Evolutionary conservation across 2,797 vertebrate genomes (phyloP), one percentile per base, ranked within the genome.

Genomic region (Thaleichthys pacificus): DNA sequence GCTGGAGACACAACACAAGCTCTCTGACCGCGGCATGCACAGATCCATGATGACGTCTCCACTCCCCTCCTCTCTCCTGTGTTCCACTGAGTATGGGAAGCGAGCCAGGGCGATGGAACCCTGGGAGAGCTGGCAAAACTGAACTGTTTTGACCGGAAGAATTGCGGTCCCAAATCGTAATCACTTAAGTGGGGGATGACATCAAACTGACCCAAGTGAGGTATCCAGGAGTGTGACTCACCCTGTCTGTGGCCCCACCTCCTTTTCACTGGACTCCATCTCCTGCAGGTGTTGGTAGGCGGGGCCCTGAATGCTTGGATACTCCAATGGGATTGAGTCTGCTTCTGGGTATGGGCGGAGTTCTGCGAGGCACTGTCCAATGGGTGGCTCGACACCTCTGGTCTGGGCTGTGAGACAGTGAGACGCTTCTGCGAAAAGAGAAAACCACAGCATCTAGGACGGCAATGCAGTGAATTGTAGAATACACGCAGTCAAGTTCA

Each of bases 261-360:
- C 91, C 74, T 73, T 88, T 71, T 93, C 91, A 61, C 77, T 82
- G 0, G 87, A 82, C 64, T 93, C 92, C 0, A 87, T 68, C 75
- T 94, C 92, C 75, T 90, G 90, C 1, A 94, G 90, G 81, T 94
- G 92, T 69, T 93, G 89, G 84, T 94, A 94, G 80, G 91, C 85
- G 12, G 88, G 90, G 51, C 90, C 90, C 91, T n/a, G 89, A 92
- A 83, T 84, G 87, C 80, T 90, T 93, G 22, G 89, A 85, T 69
- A 82, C 89, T 77, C 88, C 90, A 65, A 91, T 87, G 0, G 87
- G 86, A 81, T 91, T 91, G 1, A 92, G 81, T 70, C 88, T 76
- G 72, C 91, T 91, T 79, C 86, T 90, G 19, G 85, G 51, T 32
- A 91, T 80, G 58, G 92, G 91, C 0, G 91, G 87, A 22, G 91